Evolutionary conservation across 2,113 vertebrate species (phyloP).

Genomic region (Gobio gobio): DNA sequence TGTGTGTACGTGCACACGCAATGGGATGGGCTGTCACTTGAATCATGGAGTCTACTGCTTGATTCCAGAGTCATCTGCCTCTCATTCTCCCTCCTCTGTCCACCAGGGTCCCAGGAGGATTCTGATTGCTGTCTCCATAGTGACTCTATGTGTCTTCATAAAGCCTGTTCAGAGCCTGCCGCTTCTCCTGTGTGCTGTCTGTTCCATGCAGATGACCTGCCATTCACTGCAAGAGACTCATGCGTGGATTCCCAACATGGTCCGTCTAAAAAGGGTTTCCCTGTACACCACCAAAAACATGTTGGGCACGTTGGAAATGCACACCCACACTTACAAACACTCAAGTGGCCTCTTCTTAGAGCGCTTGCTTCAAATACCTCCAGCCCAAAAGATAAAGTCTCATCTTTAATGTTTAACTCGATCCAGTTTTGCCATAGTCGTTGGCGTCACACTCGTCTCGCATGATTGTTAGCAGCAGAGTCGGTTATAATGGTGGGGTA

Average conservation of each 20-base stretch:
- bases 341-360: background rate
- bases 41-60: constrained; percentile 75
- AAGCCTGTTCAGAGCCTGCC: constrained; percentile 54
- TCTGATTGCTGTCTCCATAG: constrained; percentile 82
- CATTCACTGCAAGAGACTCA: constrained; percentile 63
- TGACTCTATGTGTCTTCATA: constrained; percentile 76
- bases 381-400: background rate
- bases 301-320: constrained; percentile 34
- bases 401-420: constrained; percentile 6
- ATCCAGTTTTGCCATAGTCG: constrained; percentile 1
- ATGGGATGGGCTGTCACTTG: constrained; percentile 73
- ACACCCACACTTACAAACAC: constrained; percentile 51
- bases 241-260: constrained; percentile 62
- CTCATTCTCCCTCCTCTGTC: constrained; percentile 75
- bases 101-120: constrained; percentile 72
- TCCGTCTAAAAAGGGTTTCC: constrained; percentile 70
- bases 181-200: constrained; percentile 63
- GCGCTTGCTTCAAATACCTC: background rate
- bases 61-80: constrained; percentile 80
- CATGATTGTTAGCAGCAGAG: constrained; percentile 16
- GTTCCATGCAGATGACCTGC: constrained; percentile 73
- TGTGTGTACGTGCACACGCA: background rate
- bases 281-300: constrained; percentile 65
- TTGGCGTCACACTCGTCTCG: background rate
- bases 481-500: constrained; percentile 52